Conservation (phyloP, 2,797 vertebrate species). For the Neosalanx taihuensis region DNA sequence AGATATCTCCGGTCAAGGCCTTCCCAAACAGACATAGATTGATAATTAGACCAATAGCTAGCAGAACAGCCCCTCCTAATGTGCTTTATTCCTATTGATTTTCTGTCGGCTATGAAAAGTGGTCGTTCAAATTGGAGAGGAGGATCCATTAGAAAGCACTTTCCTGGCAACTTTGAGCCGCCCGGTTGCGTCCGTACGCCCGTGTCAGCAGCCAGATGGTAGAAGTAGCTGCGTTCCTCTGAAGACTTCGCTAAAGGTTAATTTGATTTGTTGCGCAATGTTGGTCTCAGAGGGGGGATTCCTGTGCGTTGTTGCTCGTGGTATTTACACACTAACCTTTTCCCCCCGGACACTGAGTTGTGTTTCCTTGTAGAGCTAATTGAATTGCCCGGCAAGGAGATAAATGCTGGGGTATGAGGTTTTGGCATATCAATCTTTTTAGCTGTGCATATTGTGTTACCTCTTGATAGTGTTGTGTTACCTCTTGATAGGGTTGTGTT, state of each 20-base stretch:
- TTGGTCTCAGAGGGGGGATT: constrained; percentile 42
- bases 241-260: constrained; percentile 40
- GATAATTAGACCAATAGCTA: constrained; percentile 88
- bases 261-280: constrained; percentile 56
- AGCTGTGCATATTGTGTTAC: too few species aligned
- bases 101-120: constrained; percentile 97
- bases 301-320: constrained; percentile 44
- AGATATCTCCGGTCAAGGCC: constrained; percentile 87
- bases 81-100: constrained; percentile 99
- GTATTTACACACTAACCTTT: constrained; percentile 36
- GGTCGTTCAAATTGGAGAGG: constrained; percentile 88
- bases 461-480: too few species aligned
- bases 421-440: too few species aligned
- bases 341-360: constrained; percentile 7
- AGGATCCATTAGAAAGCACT: constrained; percentile 89
- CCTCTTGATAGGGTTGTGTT: too few species aligned
- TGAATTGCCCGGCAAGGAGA: not conserved
- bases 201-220: constrained; percentile 1
- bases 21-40: constrained; percentile 94
- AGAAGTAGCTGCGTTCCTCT: constrained; percentile 18
- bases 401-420: not conserved
- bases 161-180: constrained; percentile 75
- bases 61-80: constrained; percentile 88
- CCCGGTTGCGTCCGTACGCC: constrained; percentile 56
- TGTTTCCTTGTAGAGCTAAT: not conserved